Base-by-base conservation (phyloP, 2,797 vertebrate species). In the Varecia variegata region DNA sequence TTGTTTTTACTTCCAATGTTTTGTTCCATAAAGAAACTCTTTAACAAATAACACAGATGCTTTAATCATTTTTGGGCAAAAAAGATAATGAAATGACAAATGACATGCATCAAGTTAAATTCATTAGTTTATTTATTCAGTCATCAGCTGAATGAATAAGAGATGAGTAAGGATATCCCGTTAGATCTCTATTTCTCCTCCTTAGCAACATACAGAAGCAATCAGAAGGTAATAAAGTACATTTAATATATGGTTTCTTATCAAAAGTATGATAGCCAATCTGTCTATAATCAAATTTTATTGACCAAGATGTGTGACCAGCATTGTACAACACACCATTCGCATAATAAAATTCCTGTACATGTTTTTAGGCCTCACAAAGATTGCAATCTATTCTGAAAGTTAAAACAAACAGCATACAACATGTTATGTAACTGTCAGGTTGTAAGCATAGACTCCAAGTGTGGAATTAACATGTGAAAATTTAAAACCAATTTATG, bases 1-100 rank as follows among this genome's bases (percentile, higher is more conserved):
- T 56, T 56, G 40, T 81, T 54, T 79, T 58, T 77, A 43, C 27
- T 20, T 88, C 40, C 58, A 38, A 18, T 50, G 9, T 80, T 83
- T 83, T 79, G 60, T 91, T 81, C 30, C 13, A 88, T 62, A 76
- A 88, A 88, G 77, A 91, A 96, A 76, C 7, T 80, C n/a, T 85
- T 25, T 62, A 91, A 52, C 18, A 87, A 93, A 62, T 45, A 47
- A 35, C 47, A 82, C 45, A 77, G 5, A 38, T 40, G 20, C 21
- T 23, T 92, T 50, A 21, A 40, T 86, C 2, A 2, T 20, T 62
- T 94, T 27, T 67, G 60, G 60, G 79, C 56, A 54, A 79, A 82
- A 58, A 20, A 87, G 13, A 65, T n/a, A 45, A 32, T 65, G 54
- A 62, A 73, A 90, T 83, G 25, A 88, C n/a, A 90, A 80, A 47